phyloP scores from a whole-genome alignment of 2,113 vertebrate species.

The Upupa epops region DNA sequence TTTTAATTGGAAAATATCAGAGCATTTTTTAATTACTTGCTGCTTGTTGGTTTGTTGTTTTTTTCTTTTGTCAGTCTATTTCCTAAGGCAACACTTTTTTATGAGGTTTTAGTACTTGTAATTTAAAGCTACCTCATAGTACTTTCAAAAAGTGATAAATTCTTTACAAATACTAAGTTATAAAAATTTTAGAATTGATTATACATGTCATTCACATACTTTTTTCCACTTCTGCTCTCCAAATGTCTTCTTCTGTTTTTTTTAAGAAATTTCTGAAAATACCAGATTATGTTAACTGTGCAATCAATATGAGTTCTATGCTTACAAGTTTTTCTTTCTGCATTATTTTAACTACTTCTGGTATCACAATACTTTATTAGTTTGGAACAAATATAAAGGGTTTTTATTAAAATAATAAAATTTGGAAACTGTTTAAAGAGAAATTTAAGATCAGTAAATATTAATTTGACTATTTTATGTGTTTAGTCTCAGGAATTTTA shows the following conservation, averaged over 20 bases:
- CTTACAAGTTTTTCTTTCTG: not conserved
- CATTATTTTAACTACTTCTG: not conserved
- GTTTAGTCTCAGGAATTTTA: not conserved
- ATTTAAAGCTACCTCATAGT: not conserved
- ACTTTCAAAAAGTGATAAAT: not conserved
- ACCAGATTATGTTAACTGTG: not conserved
- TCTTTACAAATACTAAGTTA: not conserved
- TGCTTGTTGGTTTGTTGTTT: not conserved
- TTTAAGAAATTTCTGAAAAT: not conserved
- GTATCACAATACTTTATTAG: not conserved
- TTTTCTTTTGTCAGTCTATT: not conserved
- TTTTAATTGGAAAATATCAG: not conserved
- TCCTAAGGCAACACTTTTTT: not conserved
- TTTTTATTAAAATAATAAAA: not conserved
- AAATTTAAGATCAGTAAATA: not conserved
- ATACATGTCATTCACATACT: not conserved
- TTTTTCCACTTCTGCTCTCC: not conserved
- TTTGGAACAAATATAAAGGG: not conserved
- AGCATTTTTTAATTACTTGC: not conserved
- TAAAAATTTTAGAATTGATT: not conserved
- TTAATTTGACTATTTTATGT: not conserved
- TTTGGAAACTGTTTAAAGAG: not conserved
- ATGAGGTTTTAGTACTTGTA: not conserved
- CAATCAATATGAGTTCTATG: not conserved
- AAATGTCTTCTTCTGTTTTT: not conserved